A percentile compares a stretch with the other conserved stretches of the same genome.
phyloP scores from a whole-genome alignment of 2,888 invertebrate genomes.

The Mellilla xanthometata region DNA sequence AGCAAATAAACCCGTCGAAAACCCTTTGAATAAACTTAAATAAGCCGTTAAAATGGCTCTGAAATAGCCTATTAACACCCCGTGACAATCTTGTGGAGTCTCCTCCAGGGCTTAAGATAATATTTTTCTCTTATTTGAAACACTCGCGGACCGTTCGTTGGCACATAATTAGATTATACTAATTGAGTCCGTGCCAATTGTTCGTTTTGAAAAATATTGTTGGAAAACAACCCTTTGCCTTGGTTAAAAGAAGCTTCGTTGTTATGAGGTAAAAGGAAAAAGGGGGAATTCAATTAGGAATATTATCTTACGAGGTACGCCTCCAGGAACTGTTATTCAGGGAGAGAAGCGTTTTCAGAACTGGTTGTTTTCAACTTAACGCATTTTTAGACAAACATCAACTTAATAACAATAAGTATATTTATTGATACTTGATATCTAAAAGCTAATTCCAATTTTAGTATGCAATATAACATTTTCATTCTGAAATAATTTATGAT shows the following conservation, averaged over 20 bases:
- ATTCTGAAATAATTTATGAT: no score
- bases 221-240: slow-evolving; percentile 17
- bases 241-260: background rate
- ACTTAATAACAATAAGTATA: no score
- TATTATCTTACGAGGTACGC: no score
- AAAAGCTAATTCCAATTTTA: no score
- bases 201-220: slow-evolving; percentile 49
- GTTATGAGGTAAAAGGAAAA: no score
- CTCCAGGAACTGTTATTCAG: no score
- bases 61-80: slow-evolving; percentile 72
- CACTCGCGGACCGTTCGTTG: slow-evolving; percentile 44
- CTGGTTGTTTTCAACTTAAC: no score
- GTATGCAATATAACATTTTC: no score
- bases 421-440: no score
- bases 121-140: slow-evolving; percentile 74
- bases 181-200: slow-evolving; percentile 57
- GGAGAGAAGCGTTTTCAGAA: no score
- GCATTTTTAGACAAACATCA: no score
- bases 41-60: slow-evolving; percentile 65
- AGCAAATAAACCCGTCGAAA: slow-evolving; percentile 68
- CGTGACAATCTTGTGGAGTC: slow-evolving; percentile 66
- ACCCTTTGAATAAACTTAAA: slow-evolving; percentile 72
- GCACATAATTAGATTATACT: slow-evolving; percentile 68
- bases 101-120: slow-evolving; percentile 59
- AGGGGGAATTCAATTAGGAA: no score